These are phyloP conservation scores for Charadrius vociferus DNA, from an alignment of 2,113 vertebrate species.

Conservation along the genomic window DNA sequence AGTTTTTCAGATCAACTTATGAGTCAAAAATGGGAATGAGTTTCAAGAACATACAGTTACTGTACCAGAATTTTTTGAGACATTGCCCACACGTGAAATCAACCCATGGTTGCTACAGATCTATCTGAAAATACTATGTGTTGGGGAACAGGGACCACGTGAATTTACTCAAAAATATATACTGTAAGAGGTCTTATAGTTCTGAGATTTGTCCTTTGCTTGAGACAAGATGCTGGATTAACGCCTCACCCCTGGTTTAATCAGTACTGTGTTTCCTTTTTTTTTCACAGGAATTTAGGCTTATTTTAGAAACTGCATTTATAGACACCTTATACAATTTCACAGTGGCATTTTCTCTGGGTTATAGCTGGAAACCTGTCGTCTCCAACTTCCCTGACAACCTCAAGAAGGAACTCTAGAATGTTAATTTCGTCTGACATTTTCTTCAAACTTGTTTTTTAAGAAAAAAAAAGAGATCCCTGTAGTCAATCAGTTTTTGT, in stretches of 20 bases:
- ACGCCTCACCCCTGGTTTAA: neutral
- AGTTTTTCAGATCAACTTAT: neutral
- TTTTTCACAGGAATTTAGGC: neutral
- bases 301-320: neutral
- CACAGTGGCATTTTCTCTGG: neutral
- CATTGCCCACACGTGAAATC: neutral
- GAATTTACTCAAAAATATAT: neutral
- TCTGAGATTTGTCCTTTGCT: neutral
- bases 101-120: neutral
- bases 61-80: neutral
- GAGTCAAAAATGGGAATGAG: neutral
- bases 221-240: neutral
- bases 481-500: neutral
- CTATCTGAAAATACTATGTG: neutral
- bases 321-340: neutral
- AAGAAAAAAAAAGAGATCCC: neutral
- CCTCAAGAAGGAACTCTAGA: neutral
- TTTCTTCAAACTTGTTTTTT: slow-evolving; percentile 22
- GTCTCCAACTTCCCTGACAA: neutral
- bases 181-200: neutral
- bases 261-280: neutral
- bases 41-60: neutral
- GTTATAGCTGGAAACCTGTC: neutral
- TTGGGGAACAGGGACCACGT: neutral
- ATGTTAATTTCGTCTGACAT: slow-evolving; percentile 9